These are phyloP conservation scores for Hippocampus kuda DNA, from an alignment of 2,797 vertebrate genomes.

Conservation along the genomic window DNA sequence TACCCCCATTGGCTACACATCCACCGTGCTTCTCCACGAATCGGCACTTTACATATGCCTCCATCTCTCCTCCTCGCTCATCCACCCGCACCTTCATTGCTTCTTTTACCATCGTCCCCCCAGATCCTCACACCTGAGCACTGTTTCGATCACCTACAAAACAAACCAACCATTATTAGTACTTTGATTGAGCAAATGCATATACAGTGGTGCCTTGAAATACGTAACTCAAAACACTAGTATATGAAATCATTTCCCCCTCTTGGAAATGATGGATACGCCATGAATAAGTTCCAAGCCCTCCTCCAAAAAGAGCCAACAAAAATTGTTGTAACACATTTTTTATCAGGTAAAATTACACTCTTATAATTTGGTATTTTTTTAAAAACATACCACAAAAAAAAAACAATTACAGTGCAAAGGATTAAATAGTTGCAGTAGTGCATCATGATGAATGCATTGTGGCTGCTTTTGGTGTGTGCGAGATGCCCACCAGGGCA, in stretches of 20 bases:
- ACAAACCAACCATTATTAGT: not conserved
- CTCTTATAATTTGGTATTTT: not conserved
- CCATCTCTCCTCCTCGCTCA: constrained; percentile 18
- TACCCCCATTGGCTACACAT: constrained; percentile 29
- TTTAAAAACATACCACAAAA: too few species aligned
- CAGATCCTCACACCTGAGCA: not conserved
- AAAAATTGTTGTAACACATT: not conserved
- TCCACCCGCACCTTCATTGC: constrained; percentile 15
- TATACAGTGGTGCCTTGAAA: not conserved
- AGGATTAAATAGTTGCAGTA: too few species aligned
- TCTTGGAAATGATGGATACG: too few species aligned
- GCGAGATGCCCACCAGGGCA: too few species aligned
- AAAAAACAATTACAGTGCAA: too few species aligned
- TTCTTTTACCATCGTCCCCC: constrained; percentile 2
- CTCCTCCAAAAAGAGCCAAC: not conserved
- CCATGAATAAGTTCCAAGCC: too few species aligned
- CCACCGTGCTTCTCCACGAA: constrained; percentile 18
- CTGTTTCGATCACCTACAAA: not conserved
- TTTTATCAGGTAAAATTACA: not conserved
- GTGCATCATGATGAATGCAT: too few species aligned
- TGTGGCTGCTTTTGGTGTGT: too few species aligned
- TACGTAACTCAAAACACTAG: not conserved
- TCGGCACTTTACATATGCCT: constrained; percentile 19
- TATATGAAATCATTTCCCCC: not conserved
- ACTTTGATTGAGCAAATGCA: not conserved